Evolutionary conservation across 2,888 invertebrate species (phyloP).

Genomic region (Eristalinus aeneus): DNA sequence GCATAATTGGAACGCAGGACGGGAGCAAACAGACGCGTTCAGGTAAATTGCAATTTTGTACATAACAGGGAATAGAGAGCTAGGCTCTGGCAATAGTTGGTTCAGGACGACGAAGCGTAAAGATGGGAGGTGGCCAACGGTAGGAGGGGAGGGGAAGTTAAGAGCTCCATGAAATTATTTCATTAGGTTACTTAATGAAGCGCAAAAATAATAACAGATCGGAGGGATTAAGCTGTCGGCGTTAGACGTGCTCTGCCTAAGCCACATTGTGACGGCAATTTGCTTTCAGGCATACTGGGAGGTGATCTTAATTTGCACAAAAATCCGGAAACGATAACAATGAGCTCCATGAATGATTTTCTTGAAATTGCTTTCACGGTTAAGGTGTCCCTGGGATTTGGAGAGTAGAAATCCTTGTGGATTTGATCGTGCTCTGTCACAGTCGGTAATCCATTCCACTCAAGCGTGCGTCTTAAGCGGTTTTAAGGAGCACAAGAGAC

Average conservation of each 20-base stretch:
- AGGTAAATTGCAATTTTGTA: conserved; percentile 55
- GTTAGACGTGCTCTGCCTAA: background rate
- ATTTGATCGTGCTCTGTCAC: no score
- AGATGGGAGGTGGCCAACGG: background rate
- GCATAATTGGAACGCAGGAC: conserved; percentile 56
- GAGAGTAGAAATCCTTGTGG: no score
- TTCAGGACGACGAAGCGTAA: no score
- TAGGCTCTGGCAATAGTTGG: no score
- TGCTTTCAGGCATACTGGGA: background rate
- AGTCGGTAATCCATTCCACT: no score
- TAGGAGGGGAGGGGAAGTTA: background rate
- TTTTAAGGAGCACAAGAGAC: no score
- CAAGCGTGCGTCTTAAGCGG: no score
- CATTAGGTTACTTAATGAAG: conserved; percentile 37
- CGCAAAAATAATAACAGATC: conserved; percentile 43
- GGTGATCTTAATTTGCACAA: background rate
- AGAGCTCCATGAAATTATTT: conserved; percentile 41
- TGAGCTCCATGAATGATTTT: background rate
- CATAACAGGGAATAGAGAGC: conserved; percentile 22
- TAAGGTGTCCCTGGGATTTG: background rate
- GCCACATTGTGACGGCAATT: background rate
- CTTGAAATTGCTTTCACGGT: background rate
- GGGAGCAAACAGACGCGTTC: background rate
- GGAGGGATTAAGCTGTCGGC: conserved; percentile 7
- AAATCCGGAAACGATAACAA: background rate